Conservation (phyloP, 2,888 invertebrate genomes). For the Leptarthrus brevirostris region DNA sequence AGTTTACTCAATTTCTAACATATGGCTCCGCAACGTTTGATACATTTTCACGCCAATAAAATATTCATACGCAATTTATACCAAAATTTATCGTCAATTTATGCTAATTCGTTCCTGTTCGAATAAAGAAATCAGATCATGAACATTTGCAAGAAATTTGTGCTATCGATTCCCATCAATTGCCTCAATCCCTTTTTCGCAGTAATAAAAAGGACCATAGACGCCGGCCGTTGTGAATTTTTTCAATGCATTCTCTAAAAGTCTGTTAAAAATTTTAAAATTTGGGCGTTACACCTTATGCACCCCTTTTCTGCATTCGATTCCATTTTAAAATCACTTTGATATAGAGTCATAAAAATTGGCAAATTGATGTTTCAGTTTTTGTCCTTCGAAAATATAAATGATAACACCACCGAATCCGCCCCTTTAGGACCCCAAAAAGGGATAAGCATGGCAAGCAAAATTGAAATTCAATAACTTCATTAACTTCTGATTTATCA, state of each 20-base stretch:
- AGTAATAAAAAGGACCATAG: not conserved
- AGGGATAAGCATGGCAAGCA: not conserved
- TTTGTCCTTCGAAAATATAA: conserved; percentile 21
- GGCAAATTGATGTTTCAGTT: conserved; percentile 43
- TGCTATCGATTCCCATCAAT: conserved; percentile 23
- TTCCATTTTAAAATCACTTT: conserved; percentile 13
- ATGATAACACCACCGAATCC: conserved; percentile 14
- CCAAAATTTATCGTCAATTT: conserved; percentile 22
- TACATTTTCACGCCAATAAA: conserved; percentile 22
- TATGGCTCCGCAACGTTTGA: not conserved
- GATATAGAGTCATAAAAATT: conserved; percentile 36
- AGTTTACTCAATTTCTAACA: not conserved
- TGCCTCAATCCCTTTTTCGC: not conserved
- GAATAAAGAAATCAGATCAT: not conserved
- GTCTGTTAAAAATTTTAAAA: conserved; percentile 13
- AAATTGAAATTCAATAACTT: conserved; percentile 35
- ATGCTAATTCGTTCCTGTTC: conserved; percentile 16
- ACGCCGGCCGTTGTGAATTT: not conserved
- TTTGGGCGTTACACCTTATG: conserved; percentile 18
- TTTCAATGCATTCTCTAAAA: conserved; percentile 1
- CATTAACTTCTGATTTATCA: conserved; percentile 31
- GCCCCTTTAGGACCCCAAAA: conserved; percentile 8
- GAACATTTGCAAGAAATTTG: conserved; percentile 23
- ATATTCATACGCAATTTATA: conserved; percentile 28
- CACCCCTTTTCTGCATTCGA: not conserved